Conservation (phyloP, 1,140 invertebrate genomes). For the Lutraria rhynchaena region DNA sequence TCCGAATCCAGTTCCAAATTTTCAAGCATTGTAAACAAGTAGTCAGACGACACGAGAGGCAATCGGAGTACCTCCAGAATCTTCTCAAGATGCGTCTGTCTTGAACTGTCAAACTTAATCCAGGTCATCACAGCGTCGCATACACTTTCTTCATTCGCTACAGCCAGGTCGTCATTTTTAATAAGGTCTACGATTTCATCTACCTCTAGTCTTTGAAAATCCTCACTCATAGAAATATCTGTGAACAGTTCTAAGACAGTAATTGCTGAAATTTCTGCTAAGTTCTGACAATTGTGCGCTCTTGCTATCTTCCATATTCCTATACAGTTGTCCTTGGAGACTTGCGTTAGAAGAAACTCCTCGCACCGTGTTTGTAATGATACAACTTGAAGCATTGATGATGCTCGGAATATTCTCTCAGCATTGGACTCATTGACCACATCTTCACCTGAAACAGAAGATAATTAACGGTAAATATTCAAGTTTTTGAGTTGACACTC, state of each 20-base stretch:
- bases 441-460: conserved; percentile 68
- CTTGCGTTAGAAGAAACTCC: conserved; percentile 71
- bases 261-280: conserved; percentile 67
- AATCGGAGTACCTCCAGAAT: conserved; percentile 70
- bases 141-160: conserved; percentile 72
- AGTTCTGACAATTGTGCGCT: conserved; percentile 70
- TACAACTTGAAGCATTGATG: conserved; percentile 74
- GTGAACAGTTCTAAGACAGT: conserved; percentile 74
- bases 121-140: conserved; percentile 72
- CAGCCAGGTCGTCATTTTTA: conserved; percentile 67
- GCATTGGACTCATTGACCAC: conserved; percentile 73
- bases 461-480: no score
- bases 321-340: conserved; percentile 72
- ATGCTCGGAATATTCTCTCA: conserved; percentile 73
- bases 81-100: conserved; percentile 58
- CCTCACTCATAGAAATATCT: conserved; percentile 67
- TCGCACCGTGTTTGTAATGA: conserved; percentile 75
- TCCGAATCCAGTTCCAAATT: conserved; percentile 34
- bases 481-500: no score
- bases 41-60: conserved; percentile 72
- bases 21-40: conserved; percentile 67
- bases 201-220: conserved; percentile 69
- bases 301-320: conserved; percentile 74
- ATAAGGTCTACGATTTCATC: conserved; percentile 74
- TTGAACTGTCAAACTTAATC: conserved; percentile 69